Base-by-base conservation (phyloP, 2,113 vertebrate genomes). In the Hemibagrus wyckioides region DNA sequence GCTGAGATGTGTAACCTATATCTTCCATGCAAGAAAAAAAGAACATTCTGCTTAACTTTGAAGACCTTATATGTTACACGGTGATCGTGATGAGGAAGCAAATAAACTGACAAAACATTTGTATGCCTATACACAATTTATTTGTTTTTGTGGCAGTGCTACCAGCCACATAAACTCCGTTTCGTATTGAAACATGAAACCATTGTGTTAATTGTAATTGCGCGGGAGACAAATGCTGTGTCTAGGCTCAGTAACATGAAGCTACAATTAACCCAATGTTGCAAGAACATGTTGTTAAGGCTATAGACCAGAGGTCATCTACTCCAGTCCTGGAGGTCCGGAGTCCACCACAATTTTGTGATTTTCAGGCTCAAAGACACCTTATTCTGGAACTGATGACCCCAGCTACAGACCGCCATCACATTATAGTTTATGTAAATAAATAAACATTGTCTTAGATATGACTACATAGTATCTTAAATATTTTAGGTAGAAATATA, bases 361-460 rank as follows among this genome's bases (percentile, higher is more conserved):
- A 59, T 57, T 39, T 80, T 59, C 21, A 80, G 19, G 9, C 54
- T 80, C 33, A 25, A 59, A 59, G 33, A 80, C 33, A 39, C 33
- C 44, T 81, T 4, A 81, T 59, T 81, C 33, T 57, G 79, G 54
- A 59, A 59, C 3, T 28, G 54, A 59, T 57, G 54, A 25, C 33
- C 54, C 23, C 54, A 39, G 54, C 52, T 30, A 28, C 36, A 36
- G 23, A n/a, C 33, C 19, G 28, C 75, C n/a, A 67, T 56, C 28
- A 80, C 41, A 67, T 69, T 84, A 71, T 71, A 71, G 11, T 28
- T 39, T 83, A 63, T 87, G 86, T 87, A 87, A 83, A 87, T 87
- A 87, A 48, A 87, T 50, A 54, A 44, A 41, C 57, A 41, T 59
- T 79, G 2, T 61, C 23, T 87, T 87, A 82, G 56, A 50, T 71